phyloP scores from a whole-genome alignment of 2,113 vertebrate species.

The Peucedramus taeniatus region DNA sequence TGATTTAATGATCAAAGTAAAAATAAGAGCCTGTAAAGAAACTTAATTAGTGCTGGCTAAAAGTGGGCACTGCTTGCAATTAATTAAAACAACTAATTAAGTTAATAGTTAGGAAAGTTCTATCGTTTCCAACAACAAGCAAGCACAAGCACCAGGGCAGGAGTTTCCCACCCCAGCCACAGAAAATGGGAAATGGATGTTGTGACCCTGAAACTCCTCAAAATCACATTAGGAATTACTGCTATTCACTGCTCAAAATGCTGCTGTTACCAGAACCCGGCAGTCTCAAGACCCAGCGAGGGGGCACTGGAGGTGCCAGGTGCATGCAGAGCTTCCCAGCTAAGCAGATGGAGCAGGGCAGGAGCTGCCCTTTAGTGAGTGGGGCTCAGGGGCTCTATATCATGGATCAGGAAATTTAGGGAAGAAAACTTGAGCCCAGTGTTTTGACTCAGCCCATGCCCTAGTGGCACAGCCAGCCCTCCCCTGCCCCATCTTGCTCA shows the following conservation, averaged over 20 bases:
- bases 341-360: background rate
- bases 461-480: fast-evolving
- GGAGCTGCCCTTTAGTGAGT: fast-evolving
- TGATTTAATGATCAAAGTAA: background rate
- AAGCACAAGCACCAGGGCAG: background rate
- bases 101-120: background rate
- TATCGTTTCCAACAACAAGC: background rate
- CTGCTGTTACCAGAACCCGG: background rate
- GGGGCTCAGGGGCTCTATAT: background rate
- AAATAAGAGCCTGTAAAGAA: background rate
- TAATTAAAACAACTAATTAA: background rate
- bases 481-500: too few relatives aligned
- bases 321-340: background rate
- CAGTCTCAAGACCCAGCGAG: background rate
- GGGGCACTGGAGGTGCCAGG: background rate
- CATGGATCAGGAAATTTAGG: background rate
- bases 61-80: background rate
- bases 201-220: background rate
- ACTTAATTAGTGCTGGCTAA: background rate
- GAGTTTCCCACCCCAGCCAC: background rate
- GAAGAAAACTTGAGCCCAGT: background rate
- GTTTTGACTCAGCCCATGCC: background rate
- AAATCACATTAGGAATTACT: background rate
- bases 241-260: background rate
- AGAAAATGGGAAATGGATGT: background rate